A percentile compares a stretch with the other conserved stretches of the same genome.
These are phyloP conservation scores for Notothenia coriiceps DNA, from an alignment of 2,113 vertebrate genomes.

Conservation along the genomic window DNA sequence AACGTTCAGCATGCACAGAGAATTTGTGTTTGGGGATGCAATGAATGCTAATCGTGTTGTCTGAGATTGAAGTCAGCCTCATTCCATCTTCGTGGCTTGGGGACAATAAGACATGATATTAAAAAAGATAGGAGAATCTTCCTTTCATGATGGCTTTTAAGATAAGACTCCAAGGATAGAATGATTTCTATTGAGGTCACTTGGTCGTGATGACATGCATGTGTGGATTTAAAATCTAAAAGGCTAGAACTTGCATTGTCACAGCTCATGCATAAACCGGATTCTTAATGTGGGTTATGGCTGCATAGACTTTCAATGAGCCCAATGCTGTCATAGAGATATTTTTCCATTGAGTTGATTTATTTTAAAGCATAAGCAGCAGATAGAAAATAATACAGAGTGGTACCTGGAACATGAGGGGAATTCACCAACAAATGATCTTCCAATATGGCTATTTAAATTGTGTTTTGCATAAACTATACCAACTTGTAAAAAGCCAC, in stretches of 20 bases:
- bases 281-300: constrained; percentile 38
- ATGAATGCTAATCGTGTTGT: constrained; percentile 57
- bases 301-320: constrained; percentile 51
- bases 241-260: constrained; percentile 28
- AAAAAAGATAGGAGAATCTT: constrained; percentile 32
- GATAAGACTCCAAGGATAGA: constrained; percentile 22
- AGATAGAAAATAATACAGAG: constrained; percentile 40
- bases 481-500: constrained; percentile 4
- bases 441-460: constrained; percentile 27
- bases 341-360: constrained; percentile 29
- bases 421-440: constrained; percentile 7
- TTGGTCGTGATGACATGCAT: constrained; percentile 3
- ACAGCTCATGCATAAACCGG: constrained; percentile 42
- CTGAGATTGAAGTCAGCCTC: constrained; percentile 49
- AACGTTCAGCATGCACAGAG: constrained; percentile 12
- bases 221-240: constrained; percentile 37
- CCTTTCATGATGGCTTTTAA: constrained; percentile 34
- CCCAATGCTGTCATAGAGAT: constrained; percentile 31
- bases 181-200: constrained; percentile 46
- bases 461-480: constrained; percentile 30
- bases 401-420: constrained; percentile 21
- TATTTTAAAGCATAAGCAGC: constrained; percentile 31
- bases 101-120: constrained; percentile 54
- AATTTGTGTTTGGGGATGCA: constrained; percentile 37
- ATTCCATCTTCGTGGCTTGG: constrained; percentile 23